Evolutionary conservation across 1,140 invertebrate species (phyloP).

Genomic region (Drosophila repleta): DNA sequence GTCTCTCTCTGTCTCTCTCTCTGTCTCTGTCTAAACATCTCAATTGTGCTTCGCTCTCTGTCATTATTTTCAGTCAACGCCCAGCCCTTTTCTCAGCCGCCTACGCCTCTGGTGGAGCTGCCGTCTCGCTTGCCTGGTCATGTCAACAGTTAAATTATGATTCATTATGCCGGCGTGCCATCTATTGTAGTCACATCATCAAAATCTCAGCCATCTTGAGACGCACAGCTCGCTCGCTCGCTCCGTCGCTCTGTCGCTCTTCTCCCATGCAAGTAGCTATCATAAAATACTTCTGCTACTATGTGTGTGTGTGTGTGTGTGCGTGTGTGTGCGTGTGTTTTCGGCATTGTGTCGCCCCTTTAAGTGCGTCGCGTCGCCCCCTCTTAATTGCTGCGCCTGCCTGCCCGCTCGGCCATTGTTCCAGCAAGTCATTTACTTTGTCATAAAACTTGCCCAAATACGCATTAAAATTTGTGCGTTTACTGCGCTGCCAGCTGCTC

Average conservation of each 20-base stretch:
- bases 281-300: slow-evolving; percentile 41
- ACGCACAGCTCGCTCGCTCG: slow-evolving; percentile 24
- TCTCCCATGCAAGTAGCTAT: slow-evolving; percentile 51
- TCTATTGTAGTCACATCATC: slow-evolving; percentile 62
- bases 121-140: slow-evolving; percentile 20
- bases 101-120: not conserved
- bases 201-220: slow-evolving; percentile 56
- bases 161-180: slow-evolving; percentile 52
- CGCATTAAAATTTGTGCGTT: slow-evolving; percentile 51
- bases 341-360: slow-evolving; percentile 35
- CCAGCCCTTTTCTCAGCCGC: too few species aligned
- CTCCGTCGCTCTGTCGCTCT: slow-evolving; percentile 23
- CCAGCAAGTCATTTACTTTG: slow-evolving; percentile 52
- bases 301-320: slow-evolving; percentile 7
- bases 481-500: slow-evolving; percentile 43
- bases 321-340: not conserved
- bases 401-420: slow-evolving; percentile 22
- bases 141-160: slow-evolving; percentile 55
- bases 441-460: slow-evolving; percentile 56
- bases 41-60: too few species aligned
- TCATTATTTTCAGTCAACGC: too few species aligned
- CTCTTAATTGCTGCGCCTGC: slow-evolving; percentile 52
- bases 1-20: too few species aligned
- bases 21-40: too few species aligned
- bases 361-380: slow-evolving; percentile 9